Conservation (phyloP, 2,888 invertebrate genomes). For the Patella depressa region DNA sequence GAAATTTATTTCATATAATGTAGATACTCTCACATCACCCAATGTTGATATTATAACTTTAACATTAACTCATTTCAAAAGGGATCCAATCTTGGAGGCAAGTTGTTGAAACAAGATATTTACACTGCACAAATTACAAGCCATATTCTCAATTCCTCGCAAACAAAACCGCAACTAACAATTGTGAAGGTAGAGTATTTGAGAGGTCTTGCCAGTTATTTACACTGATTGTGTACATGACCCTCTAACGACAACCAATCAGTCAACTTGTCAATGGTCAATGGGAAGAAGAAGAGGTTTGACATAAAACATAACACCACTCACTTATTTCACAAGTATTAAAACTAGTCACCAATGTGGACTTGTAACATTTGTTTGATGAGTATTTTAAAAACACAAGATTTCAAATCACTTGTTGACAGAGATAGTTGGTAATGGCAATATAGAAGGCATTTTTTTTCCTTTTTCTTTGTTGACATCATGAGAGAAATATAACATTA, state of each 20-base stretch:
- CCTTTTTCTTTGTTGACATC: too few relatives aligned
- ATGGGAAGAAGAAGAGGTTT: not conserved
- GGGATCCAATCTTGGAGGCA: constrained; percentile 2
- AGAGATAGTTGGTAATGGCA: too few relatives aligned
- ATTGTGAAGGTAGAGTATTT: constrained; percentile 6
- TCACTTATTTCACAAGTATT: not conserved
- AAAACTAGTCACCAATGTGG: not conserved
- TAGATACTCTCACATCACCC: not conserved
- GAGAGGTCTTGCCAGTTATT: not conserved
- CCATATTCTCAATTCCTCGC: not conserved
- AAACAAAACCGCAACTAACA: constrained; percentile 9
- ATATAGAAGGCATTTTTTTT: too few relatives aligned
- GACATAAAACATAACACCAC: not conserved
- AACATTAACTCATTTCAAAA: not conserved
- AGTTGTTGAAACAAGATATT: constrained; percentile 9
- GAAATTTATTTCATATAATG: too few relatives aligned
- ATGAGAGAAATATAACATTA: too few relatives aligned
- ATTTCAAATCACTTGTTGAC: too few relatives aligned
- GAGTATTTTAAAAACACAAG: too few relatives aligned
- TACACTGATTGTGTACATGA: constrained; percentile 8
- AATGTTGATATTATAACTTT: not conserved
- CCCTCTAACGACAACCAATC: not conserved
- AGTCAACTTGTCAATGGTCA: not conserved
- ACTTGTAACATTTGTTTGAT: too few relatives aligned
- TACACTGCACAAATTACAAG: constrained; percentile 10